Evolutionary conservation across 2,888 invertebrate species (phyloP), one percentile per base, ranked within the genome.

Genomic region (Busseola fusca): DNA sequence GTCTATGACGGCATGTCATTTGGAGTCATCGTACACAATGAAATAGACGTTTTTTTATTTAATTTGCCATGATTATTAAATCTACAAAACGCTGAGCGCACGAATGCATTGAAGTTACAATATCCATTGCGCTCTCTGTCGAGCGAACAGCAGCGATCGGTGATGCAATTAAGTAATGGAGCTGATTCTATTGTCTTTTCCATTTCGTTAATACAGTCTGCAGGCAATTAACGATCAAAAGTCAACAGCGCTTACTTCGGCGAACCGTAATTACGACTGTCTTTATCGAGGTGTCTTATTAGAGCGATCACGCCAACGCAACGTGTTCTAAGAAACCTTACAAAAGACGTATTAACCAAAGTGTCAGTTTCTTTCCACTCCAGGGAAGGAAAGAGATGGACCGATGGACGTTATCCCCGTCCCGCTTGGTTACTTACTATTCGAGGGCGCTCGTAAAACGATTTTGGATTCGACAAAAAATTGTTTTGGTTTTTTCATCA

Each of bases 401-500:
- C 18, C 82, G 91, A 89, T 76, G 75, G 74, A 59, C 18, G 48
- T 76, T 84, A 84, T 75, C 63, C 45, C 84, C 79, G 69, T 91
- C 93, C 86, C 90, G 54, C 86, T 94, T 91, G 64, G 91, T 93
- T 94, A 95, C 95, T 93, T 94, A 95, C 95, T 93, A 95, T 92
- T 90, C 88, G 91, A 92, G 91, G 91, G 90, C 90, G 91, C 93
- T 95, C 95, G 94, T 95, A 95, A 94, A 95, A 93, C 91, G 89
- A 92, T 92, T 95, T 91, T 89, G 91, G 87, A 81, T 88, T 86
- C 82, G 75, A 94, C 92, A 94, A 93, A 94, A 95, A 94, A 91
- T 91, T 95, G 94, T 95, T 95, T 94, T 93, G 94, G 90, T 95
- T 94, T 95, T 93, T 94, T 94, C 92, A 86, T 87, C 84, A 83